phyloP scores from a whole-genome alignment of 2,797 vertebrate genomes.

The Sylvilagus floridanus region DNA sequence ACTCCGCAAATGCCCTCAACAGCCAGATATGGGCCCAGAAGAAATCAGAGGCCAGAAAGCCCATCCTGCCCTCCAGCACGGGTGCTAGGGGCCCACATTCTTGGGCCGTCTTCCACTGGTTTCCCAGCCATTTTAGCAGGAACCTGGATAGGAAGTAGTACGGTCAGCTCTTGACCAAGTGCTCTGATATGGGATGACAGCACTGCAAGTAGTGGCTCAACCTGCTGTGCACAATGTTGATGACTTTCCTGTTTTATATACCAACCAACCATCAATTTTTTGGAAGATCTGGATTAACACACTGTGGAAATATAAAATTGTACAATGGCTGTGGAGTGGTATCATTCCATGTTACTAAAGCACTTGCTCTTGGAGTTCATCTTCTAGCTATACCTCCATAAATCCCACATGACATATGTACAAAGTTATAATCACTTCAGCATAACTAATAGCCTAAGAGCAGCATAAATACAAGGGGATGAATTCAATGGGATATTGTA shows the following conservation, averaged over 20 bases:
- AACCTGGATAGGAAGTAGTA: no score
- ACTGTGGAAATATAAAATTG: not conserved
- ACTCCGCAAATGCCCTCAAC: no score
- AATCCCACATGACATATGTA: not conserved
- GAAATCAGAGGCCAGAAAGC: no score
- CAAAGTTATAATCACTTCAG: not conserved
- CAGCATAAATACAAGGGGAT: not conserved
- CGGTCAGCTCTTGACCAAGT: no score
- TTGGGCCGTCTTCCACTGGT: no score
- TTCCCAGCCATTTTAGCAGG: no score
- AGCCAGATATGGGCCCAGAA: no score
- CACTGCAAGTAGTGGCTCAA: no score
- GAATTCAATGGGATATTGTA: not conserved
- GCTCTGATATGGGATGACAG: no score
- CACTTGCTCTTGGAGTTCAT: not conserved
- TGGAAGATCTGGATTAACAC: not conserved
- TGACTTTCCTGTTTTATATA: slow-evolving; percentile 6
- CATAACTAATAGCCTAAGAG: not conserved
- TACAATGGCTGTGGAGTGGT: not conserved
- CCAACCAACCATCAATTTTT: slow-evolving; percentile 36
- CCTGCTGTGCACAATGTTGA: no score
- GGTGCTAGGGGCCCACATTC: no score
- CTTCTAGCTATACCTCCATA: not conserved
- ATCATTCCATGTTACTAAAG: slow-evolving; percentile 18
- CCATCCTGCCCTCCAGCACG: no score